These are phyloP conservation scores for Acridotheres tristis DNA, from an alignment of 2,797 vertebrate species.

Conservation along the genomic window DNA sequence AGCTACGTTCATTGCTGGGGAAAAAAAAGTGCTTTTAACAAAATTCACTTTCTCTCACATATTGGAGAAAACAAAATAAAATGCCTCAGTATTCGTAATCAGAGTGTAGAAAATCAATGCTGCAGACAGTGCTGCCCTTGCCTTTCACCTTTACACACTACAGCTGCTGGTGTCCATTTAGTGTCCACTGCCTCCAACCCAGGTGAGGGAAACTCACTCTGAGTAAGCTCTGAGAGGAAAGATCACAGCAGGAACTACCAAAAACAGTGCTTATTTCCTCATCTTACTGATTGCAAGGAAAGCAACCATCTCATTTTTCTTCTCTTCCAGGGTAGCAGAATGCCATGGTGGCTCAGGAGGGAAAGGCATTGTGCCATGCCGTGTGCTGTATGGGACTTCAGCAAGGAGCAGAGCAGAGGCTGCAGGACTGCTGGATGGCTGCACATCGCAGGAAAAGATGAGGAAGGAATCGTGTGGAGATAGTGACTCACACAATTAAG, in stretches of 20 bases:
- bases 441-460: neutral
- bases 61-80: neutral
- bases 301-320: neutral
- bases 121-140: neutral
- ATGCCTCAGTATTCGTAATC: neutral
- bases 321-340: neutral
- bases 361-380: neutral
- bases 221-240: neutral
- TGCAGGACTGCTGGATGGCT: neutral
- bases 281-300: neutral
- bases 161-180: neutral
- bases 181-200: neutral
- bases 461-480: neutral
- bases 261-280: neutral
- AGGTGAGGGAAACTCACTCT: neutral
- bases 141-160: neutral
- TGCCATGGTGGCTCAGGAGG: neutral
- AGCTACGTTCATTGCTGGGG: neutral
- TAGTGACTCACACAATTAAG: neutral
- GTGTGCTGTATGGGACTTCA: neutral
- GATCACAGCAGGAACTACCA: neutral
- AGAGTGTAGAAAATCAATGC: neutral
- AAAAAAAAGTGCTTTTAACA: neutral
- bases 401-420: neutral
- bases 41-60: neutral